Conservation (phyloP, 2,888 invertebrate genomes). For the Trissoscelio sp. region DNA sequence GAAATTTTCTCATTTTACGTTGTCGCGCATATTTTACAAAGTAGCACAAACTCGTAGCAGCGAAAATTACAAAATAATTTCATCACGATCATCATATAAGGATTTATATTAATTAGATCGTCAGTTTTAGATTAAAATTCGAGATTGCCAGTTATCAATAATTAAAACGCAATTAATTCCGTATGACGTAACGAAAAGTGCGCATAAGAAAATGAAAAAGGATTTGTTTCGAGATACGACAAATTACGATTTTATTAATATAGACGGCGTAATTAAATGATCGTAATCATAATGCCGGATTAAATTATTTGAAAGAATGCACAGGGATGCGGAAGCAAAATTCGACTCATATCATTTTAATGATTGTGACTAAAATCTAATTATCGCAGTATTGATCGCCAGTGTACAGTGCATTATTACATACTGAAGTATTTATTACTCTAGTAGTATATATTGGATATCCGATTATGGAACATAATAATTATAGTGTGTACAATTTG, state of each 20-base stretch:
- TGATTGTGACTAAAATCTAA: conserved; percentile 46
- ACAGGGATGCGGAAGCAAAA: neutral
- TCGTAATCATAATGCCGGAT: neutral
- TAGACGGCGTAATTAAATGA: conserved; percentile 6
- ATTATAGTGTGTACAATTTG: conserved; percentile 39
- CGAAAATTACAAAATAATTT: conserved; percentile 1
- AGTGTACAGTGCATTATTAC: conserved; percentile 31
- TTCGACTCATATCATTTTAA: conserved; percentile 28
- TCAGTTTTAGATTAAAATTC: too few species aligned
- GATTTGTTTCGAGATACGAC: neutral
- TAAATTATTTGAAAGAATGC: conserved; percentile 15
- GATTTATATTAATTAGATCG: too few species aligned
- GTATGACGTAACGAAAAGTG: too few species aligned
- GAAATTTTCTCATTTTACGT: conserved; percentile 2
- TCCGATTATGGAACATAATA: conserved; percentile 55
- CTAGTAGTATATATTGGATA: conserved; percentile 33
- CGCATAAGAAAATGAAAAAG: neutral
- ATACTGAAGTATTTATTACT: conserved; percentile 48
- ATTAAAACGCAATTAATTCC: too few species aligned
- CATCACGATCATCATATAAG: too few species aligned
- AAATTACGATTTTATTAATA: conserved; percentile 10
- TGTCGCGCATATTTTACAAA: neutral
- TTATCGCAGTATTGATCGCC: conserved; percentile 47
- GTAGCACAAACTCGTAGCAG: neutral
- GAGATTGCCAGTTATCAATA: too few species aligned